Conservation (phyloP, 2,888 invertebrate genomes). For the Bugula neritina region DNA sequence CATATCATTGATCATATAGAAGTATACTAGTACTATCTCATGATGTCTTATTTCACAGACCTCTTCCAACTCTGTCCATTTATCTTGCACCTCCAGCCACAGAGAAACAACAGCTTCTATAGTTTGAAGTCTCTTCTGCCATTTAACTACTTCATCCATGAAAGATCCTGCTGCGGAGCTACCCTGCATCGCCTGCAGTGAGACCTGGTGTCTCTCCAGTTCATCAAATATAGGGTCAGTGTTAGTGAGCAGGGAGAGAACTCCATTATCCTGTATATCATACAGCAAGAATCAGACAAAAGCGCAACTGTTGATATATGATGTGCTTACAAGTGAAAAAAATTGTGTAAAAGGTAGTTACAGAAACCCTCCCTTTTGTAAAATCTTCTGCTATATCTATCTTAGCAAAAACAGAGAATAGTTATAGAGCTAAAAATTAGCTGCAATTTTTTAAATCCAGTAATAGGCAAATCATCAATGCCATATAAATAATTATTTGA, state of each 20-base stretch:
- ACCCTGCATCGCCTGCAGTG: slow-evolving; percentile 50
- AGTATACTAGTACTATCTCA: too few species aligned
- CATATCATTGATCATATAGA: too few species aligned
- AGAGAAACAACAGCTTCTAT: slow-evolving; percentile 50
- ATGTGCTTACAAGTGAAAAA: too few species aligned
- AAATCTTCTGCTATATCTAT: too few species aligned
- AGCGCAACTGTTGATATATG: too few species aligned
- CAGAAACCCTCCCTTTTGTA: too few species aligned
- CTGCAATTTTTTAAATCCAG: too few species aligned
- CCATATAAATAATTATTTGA: too few species aligned
- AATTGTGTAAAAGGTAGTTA: background rate
- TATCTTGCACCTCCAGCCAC: slow-evolving; percentile 52
- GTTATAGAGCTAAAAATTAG: too few species aligned
- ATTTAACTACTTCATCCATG: slow-evolving; percentile 52
- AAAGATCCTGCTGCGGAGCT: slow-evolving; percentile 51
- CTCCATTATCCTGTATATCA: slow-evolving; percentile 39
- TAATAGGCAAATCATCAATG: too few species aligned
- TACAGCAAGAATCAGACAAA: background rate
- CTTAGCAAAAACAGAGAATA: too few species aligned
- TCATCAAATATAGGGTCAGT: slow-evolving; percentile 51
- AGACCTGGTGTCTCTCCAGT: slow-evolving; percentile 51
- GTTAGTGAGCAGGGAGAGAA: slow-evolving; percentile 40
- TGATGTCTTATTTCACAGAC: too few species aligned
- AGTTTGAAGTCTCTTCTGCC: slow-evolving; percentile 51
- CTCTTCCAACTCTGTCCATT: slow-evolving; percentile 52